Conservation (phyloP, 2,797 vertebrate genomes). For the Orestias chungarensis region DNA sequence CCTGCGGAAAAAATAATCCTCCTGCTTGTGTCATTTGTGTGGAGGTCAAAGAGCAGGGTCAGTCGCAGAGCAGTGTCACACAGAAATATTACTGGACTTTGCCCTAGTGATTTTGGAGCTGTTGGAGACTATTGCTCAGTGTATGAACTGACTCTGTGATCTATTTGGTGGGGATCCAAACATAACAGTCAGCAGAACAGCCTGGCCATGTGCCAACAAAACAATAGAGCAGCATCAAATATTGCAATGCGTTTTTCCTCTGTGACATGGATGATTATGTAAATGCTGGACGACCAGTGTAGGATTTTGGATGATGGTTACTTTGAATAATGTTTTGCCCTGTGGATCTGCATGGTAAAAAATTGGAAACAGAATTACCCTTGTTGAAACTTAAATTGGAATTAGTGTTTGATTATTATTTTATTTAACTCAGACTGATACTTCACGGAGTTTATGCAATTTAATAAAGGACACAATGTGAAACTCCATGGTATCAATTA, state of each 20-base stretch:
- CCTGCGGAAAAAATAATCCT: constrained; percentile 43
- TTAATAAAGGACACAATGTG: background rate
- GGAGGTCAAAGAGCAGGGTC: constrained; percentile 53
- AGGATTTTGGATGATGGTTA: constrained; percentile 2
- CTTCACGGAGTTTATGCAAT: background rate
- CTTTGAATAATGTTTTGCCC: background rate
- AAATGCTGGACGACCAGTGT: constrained; percentile 16
- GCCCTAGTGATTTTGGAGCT: constrained; percentile 25
- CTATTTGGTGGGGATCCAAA: constrained; percentile 23
- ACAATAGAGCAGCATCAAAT: constrained; percentile 31
- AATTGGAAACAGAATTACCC: background rate
- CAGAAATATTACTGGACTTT: constrained; percentile 23
- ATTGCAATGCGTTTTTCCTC: constrained; percentile 32
- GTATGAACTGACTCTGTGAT: constrained; percentile 28
- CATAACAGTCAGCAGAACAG: constrained; percentile 27
- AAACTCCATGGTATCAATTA: constrained; percentile 17
- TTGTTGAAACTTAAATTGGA: background rate
- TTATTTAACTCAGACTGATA: too few species aligned
- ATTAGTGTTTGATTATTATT: constrained; percentile 6
- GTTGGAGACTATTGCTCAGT: constrained; percentile 17
- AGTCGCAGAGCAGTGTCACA: constrained; percentile 36
- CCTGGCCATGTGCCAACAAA: constrained; percentile 12
- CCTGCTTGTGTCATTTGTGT: constrained; percentile 44
- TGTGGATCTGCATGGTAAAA: background rate
- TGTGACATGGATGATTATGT: constrained; percentile 25